Conservation (phyloP, 2,113 vertebrate species). For the Eidolon helvum region DNA sequence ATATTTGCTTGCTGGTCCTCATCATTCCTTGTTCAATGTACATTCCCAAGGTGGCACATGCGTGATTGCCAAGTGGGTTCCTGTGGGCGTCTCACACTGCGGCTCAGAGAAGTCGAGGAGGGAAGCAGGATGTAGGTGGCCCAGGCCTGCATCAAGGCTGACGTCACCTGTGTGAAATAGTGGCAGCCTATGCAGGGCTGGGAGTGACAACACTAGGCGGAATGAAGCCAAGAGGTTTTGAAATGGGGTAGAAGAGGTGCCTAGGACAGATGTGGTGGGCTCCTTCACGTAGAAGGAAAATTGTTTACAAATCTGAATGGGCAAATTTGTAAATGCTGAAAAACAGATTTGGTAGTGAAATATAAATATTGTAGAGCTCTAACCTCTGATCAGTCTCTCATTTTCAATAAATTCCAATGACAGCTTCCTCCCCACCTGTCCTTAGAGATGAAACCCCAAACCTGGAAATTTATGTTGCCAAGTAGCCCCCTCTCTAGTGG, state of each 20-base stretch:
- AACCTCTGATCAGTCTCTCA: neutral
- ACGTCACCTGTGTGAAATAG: neutral
- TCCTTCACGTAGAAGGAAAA: neutral
- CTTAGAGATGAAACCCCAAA: neutral
- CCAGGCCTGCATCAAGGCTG: neutral
- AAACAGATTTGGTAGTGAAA: neutral
- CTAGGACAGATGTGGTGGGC: fast-evolving
- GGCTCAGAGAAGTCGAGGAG: neutral
- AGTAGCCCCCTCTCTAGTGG: neutral
- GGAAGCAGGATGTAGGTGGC: fast-evolving
- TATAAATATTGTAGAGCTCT: neutral
- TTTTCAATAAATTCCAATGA: neutral
- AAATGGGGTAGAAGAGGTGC: neutral
- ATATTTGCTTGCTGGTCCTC: neutral
- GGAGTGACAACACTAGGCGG: neutral
- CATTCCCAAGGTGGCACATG: neutral
- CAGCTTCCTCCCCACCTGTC: fast-evolving
- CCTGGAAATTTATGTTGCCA: neutral
- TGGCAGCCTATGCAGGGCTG: neutral
- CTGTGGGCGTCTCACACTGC: fast-evolving
- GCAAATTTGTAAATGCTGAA: neutral
- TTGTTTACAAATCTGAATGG: neutral
- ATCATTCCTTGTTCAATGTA: neutral
- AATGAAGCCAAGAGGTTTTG: neutral
- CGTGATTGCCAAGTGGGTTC: neutral